These are phyloP conservation scores for Papilio machaon DNA, from an alignment of 1,140 invertebrate genomes.

Conservation along the genomic window DNA sequence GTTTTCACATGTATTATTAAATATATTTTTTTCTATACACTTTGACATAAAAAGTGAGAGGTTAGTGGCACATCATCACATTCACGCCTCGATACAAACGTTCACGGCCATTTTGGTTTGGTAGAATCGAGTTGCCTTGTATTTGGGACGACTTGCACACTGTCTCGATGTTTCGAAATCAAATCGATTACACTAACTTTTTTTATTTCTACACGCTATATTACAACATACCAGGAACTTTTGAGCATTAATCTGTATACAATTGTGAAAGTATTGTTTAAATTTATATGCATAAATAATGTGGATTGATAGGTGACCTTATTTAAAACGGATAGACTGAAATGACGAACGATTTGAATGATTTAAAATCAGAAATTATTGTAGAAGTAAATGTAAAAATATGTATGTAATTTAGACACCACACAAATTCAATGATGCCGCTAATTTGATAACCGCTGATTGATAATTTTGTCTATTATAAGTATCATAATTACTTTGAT, in stretches of 20 bases:
- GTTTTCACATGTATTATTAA: background rate
- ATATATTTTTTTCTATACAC: background rate
- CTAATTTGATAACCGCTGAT: background rate
- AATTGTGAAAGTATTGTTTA: background rate
- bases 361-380: background rate
- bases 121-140: background rate
- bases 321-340: background rate
- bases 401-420: background rate
- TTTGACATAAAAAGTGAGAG: constrained; percentile 18
- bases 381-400: background rate
- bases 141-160: constrained; percentile 31
- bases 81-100: constrained; percentile 16
- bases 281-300: too few species aligned
- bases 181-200: constrained; percentile 29
- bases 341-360: background rate
- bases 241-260: background rate
- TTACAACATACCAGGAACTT: constrained; percentile 20
- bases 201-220: constrained; percentile 11
- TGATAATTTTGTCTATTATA: background rate
- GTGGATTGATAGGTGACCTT: too few species aligned
- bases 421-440: background rate
- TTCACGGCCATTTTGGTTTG: constrained; percentile 24
- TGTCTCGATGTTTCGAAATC: constrained; percentile 24
- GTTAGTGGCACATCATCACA: background rate
- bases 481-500: background rate